Base-by-base conservation (phyloP, 2,888 invertebrate genomes). In the Tenthredo notha region DNA sequence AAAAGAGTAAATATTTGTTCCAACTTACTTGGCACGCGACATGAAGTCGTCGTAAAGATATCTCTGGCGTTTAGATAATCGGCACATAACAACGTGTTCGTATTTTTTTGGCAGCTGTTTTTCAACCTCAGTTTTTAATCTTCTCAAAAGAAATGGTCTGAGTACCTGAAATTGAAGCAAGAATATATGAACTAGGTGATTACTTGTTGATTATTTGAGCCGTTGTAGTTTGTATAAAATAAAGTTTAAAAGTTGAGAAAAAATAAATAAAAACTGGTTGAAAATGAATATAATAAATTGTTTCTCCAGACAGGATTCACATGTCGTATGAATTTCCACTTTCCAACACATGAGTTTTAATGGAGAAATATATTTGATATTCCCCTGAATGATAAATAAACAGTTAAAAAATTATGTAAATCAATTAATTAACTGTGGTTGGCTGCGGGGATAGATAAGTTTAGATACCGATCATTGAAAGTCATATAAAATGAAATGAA, bases 11-110 rank as follows among this genome's bases (percentile, higher is more conserved):
- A 43, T 43, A 61, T 86, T 87, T 88, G 6, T n/a, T 54, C 54
- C n/a, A 87, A 95, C 96, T 95, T 94, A 98, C 98, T 97, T 97
- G 92, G 99, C 96, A 90, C 98, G 96, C 84, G 98, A 97, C 99
- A 99, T 99, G 94, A 99, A 99, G 94, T 99, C 99, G 94, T 99
- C 99, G 94, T 99, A 99, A 86, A 99, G 95, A 94, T 96, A 99
- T 87, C 99, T 96, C 94, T 99, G 99, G 58, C 99, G 95, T 94
- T 98, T 98, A 58, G 99, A 98, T 89, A 99, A 95, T 80, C 98
- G 95, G 92, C 99, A 99, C 96, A 98, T 96, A 37, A 99, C 95
- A 88, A 99, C 96, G 94, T 98, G 98, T 94, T 99, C 99, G 94
- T 97, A 98, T 94, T 99, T 99, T 93, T 97, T 97, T 86, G 99